Evolutionary conservation across 2,113 vertebrate genomes (phyloP).

Genomic region (Oryzias celebensis): DNA sequence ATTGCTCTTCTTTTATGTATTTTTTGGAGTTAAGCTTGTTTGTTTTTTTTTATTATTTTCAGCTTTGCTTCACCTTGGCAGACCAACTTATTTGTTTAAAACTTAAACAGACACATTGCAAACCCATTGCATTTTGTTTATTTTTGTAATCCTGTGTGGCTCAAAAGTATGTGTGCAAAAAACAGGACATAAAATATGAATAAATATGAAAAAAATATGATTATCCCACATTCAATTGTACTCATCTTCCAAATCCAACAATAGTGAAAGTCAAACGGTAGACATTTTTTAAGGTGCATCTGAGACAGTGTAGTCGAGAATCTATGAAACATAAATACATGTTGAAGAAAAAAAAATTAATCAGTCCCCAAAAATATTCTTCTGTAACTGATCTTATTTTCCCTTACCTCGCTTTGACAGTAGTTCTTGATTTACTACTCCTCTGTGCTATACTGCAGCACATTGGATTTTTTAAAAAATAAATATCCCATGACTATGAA

Average conservation of each 20-base stretch:
- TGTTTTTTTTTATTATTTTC: no score
- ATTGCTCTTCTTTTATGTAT: no score
- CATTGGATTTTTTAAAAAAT: conserved; percentile 7
- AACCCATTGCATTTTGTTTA: no score
- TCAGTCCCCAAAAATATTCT: conserved; percentile 7
- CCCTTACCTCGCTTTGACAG: no score
- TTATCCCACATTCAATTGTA: conserved; percentile 60
- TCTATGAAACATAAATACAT: conserved; percentile 9
- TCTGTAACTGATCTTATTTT: neutral
- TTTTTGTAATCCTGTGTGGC: conserved; percentile 16
- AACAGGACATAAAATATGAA: conserved; percentile 41
- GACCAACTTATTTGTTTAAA: no score
- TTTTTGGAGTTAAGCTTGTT: no score
- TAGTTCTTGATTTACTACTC: neutral
- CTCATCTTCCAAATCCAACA: conserved; percentile 10
- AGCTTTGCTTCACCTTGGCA: no score
- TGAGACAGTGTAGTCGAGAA: neutral
- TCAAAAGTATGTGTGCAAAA: conserved; percentile 50
- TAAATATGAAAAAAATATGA: conserved; percentile 54
- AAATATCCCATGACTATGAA: conserved; percentile 7
- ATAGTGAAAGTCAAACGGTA: conserved; percentile 13
- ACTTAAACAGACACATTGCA: no score
- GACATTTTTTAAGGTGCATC: conserved; percentile 10
- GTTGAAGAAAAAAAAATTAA: neutral
- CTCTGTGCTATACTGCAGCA: conserved; percentile 15